Evolutionary conservation across 1,140 invertebrate species (phyloP), one percentile per base, ranked within the genome.

Genomic region (Bicyclus anynana): DNA sequence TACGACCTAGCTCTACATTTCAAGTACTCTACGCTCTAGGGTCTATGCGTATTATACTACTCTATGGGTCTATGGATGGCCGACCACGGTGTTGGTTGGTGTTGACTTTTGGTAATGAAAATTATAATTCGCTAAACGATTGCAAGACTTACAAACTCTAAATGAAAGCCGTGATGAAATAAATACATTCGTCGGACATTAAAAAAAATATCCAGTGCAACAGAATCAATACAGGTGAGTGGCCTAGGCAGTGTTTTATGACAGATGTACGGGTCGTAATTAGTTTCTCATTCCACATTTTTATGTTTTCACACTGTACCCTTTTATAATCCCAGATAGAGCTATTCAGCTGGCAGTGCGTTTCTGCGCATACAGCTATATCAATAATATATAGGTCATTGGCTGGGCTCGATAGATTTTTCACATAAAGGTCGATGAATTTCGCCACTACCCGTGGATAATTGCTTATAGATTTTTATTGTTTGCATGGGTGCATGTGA

Each of bases 41-140:
- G n/a, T n/a, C n/a, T n/a, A n/a, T n/a, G n/a, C n/a, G 1, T 14
- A 17, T 40, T 53, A 42, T 52, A 52, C 14, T 44, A n/a, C 44
- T 59, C 67, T 75, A 74, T 84, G 80, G n/a, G 69, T 72, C 66
- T 69, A 77, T 80, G 70, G 74, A 77, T 78, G 72, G 75, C 76
- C 69, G 70, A 81, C 74, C 76, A 82, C 72, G 67, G 72, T 77
- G 76, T 75, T 80, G 76, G 76, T 75, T 14, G 69, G 70, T 74
- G 67, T 59, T 23, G 23, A 23, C 23, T 23, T 2, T 23, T 59
- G 56, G 48, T 60, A 29, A 44, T 60, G 46, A 60, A 54, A 44
- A 69, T 74, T 63, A 47, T 74, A 73, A 63, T 69, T 72, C 67
- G 55, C 56, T 69, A 68, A 71, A 75, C 71, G 29, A 67, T 79